Evolutionary conservation across 2,888 invertebrate genomes (phyloP).

Genomic region (Isotomurus palustris): DNA sequence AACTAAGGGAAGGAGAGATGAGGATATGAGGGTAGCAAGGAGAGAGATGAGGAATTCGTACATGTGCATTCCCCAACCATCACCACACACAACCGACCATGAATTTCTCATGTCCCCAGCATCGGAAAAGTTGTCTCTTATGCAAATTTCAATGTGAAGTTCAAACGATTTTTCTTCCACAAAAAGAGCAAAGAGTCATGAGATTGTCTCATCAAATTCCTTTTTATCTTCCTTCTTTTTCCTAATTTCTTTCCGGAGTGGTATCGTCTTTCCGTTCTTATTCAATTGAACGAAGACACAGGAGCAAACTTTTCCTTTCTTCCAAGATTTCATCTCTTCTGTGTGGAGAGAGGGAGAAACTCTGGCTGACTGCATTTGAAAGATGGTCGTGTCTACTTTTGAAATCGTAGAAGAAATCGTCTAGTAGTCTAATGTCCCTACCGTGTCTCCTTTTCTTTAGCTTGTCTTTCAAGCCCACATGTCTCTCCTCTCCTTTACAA

Average conservation of each 20-base stretch:
- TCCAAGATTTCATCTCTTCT: neutral
- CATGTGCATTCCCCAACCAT: no score
- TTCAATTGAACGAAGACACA: neutral
- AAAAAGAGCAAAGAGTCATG: neutral
- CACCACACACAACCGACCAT: no score
- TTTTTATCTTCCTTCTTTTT: slow-evolving; percentile 11
- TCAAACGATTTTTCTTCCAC: slow-evolving; percentile 9
- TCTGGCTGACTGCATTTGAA: neutral
- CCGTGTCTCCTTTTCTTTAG: no score
- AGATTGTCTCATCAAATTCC: slow-evolving; percentile 15
- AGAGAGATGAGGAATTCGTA: no score
- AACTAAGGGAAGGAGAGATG: no score
- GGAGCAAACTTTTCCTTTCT: neutral
- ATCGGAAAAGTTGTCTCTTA: no score
- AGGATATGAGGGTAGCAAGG: no score
- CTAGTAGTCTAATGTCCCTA: no score
- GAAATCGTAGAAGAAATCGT: no score
- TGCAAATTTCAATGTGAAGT: slow-evolving; percentile 15
- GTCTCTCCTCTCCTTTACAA: neutral
- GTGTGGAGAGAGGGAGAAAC: neutral
- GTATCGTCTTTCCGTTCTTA: neutral
- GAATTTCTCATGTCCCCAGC: no score
- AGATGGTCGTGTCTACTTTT: neutral
- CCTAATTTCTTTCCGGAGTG: slow-evolving; percentile 11
- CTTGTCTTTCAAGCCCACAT: neutral